These are phyloP conservation scores for Metaphire vulgaris DNA, from an alignment of 1,140 invertebrate genomes.

Conservation along the genomic window DNA sequence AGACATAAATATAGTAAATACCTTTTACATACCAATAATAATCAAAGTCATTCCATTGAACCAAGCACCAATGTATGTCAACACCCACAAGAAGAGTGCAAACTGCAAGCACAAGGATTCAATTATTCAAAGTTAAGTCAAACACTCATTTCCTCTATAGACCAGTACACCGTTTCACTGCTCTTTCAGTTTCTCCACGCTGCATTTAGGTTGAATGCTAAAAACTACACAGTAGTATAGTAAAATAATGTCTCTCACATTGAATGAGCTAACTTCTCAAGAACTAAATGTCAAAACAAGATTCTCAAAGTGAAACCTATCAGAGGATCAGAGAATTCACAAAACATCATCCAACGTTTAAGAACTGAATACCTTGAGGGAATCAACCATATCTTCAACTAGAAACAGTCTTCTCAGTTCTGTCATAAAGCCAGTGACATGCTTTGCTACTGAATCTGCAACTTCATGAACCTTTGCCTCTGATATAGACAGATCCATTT, in stretches of 20 bases:
- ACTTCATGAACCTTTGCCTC: constrained; percentile 80
- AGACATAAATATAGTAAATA: too few species aligned
- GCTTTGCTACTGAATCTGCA: constrained; percentile 71
- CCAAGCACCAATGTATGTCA: constrained; percentile 93
- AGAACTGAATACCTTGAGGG: constrained; percentile 55
- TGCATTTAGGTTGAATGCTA: too few species aligned
- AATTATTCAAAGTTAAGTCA: background rate
- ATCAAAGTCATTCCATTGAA: constrained; percentile 96
- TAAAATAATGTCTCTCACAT: too few species aligned
- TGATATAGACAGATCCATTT: constrained; percentile 73
- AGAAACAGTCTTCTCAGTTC: constrained; percentile 87
- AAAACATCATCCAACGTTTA: background rate
- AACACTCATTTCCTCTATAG: background rate
- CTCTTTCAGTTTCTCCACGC: too few species aligned
- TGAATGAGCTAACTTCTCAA: too few species aligned
- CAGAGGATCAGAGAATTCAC: too few species aligned
- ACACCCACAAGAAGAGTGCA: constrained; percentile 80
- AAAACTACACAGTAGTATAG: too few species aligned
- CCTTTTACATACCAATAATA: constrained; percentile 78
- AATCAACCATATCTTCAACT: constrained; percentile 92
- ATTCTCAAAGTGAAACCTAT: too few species aligned
- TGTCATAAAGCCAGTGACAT: constrained; percentile 69
- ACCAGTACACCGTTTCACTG: too few species aligned
- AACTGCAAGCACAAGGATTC: constrained; percentile 68
- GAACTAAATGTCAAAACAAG: too few species aligned